Evolutionary conservation across 1,140 invertebrate species (phyloP), one percentile per base, ranked within the genome.

Genomic region (Drosophila insularis): DNA sequence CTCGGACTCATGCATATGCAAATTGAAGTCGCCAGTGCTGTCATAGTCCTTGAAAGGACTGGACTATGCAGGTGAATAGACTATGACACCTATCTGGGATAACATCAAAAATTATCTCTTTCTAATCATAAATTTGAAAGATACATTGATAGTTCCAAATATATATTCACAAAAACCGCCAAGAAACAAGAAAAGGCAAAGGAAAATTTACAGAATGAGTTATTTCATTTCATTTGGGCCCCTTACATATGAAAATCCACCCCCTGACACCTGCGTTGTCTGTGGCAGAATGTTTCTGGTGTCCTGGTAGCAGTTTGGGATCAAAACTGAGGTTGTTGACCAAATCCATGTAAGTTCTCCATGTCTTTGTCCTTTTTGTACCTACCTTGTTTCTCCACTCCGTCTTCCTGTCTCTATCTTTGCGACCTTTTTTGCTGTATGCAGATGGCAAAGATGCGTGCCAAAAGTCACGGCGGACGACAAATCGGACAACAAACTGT

Each of bases 1-100:
- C 54, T 56, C 54, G 53, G 73, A 71, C 86, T 87, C 84, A 87
- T 87, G 84, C 84, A 89, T 87, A 87, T 87, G 84, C 84, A 87
- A 87, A 87, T 87, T 87, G 82, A 43, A 27, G 39, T 27, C 21
- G 32, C 40, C 14, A 39, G 23, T 27, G 39, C 4, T 27, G 37
- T 50, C 63, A 31, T 39, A 31, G 40, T 5, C 7, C 37, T 19
- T 10, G 8, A 50, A 19, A 50, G 43, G 43, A 2, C 8, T 10
- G 43, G 17, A 50, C 8, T 50, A 19, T 50, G 17, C 14, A 50
- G 32, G 32, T 10, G 8, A 35, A 7, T 0, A 2, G 10, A 35
- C 32, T 10, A 10, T 0, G 8, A 8, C 32, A 1, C 8, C 32
- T 10, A 2, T 10, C 0, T 35, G 10, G 10, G 32, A 2, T 35